Evolutionary conservation across 2,113 vertebrate genomes (phyloP), one percentile per base, ranked within the genome.

Genomic region (Alces alces): DNA sequence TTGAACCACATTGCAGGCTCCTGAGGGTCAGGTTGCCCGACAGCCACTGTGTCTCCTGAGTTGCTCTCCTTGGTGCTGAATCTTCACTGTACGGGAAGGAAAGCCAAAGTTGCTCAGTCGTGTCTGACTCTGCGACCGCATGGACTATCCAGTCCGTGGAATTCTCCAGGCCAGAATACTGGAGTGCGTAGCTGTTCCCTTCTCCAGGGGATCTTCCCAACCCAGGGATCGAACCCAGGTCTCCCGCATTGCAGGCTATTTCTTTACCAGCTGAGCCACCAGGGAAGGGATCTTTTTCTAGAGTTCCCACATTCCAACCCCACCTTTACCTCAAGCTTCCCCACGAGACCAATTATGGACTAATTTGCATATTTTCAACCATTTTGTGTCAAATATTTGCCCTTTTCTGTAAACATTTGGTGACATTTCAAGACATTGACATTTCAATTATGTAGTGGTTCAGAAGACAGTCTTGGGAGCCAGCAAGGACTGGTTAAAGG

Each of bases 331-430:
- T 27, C 6, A 55, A 43, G 6, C 15, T 78, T 64, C 21, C 58
- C 28, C 47, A 13, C 12, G 16, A 91, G n/a, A 85, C 43, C 50
- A 93, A 21, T 64, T 55, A 45, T 52, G 39, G 43, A 21, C 80
- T 57, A 86, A 52, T 87, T 95, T 43, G 60, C 45, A 45, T 83
- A 57, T 54, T 84, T 92, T 86, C 11, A 50, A 50, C 1, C 4
- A 87, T 28, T 93, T 85, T 78, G 78, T 89, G 60, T 27, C 54
- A 94, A 93, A 96, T 89, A 88, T 64, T 73, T 87, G 5, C 79
- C 73, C 80, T 36, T 89, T 96, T 54, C 79, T 89, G 12, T 83
- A 90, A 91, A 96, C 21, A 43, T 90, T 50, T 88, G 78, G 50
- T 70, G 88, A 92, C 25, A 60, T 92, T 94, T 89, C 57, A 92